Evolutionary conservation across 1,140 invertebrate genomes (phyloP).

Genomic region (Teleogryllus occipitalis): DNA sequence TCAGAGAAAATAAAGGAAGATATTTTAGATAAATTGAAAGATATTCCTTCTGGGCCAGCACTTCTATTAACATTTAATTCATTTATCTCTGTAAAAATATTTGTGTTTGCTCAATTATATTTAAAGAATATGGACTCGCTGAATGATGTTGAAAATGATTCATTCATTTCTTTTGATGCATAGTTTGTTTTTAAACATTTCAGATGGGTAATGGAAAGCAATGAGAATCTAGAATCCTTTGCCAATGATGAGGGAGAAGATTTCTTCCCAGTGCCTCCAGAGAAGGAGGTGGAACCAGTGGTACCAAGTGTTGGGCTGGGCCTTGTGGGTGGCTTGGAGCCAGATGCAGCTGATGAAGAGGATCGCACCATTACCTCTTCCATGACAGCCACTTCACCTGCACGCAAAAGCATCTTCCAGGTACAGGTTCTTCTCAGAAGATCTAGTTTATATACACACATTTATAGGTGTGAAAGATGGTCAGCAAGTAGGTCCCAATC

Average conservation of each 20-base stretch:
- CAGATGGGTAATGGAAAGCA: conserved; percentile 6
- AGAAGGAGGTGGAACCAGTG: not conserved
- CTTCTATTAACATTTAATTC: too few species aligned
- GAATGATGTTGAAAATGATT: too few species aligned
- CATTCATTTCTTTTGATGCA: too few species aligned
- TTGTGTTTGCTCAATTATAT: too few species aligned
- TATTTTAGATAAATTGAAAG: too few species aligned
- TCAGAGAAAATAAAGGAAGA: too few species aligned
- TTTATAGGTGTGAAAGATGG: not conserved
- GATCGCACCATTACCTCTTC: conserved; percentile 22
- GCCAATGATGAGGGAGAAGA: not conserved
- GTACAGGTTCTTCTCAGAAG: not conserved
- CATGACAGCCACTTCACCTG: conserved; percentile 21
- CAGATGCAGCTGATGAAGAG: conserved; percentile 15
- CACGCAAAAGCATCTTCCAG: conserved; percentile 21
- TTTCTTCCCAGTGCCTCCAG: not conserved
- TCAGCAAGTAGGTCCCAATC: not conserved
- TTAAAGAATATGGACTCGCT: too few species aligned
- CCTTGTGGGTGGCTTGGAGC: not conserved
- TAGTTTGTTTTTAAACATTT: not conserved
- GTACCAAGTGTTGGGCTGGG: not conserved
- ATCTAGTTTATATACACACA: not conserved
- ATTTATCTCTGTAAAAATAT: too few species aligned
- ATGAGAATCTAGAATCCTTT: conserved; percentile 6
- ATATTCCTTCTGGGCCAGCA: too few species aligned